Evolutionary conservation across 2,113 vertebrate genomes (phyloP).

Genomic region (Axis porcinus): DNA sequence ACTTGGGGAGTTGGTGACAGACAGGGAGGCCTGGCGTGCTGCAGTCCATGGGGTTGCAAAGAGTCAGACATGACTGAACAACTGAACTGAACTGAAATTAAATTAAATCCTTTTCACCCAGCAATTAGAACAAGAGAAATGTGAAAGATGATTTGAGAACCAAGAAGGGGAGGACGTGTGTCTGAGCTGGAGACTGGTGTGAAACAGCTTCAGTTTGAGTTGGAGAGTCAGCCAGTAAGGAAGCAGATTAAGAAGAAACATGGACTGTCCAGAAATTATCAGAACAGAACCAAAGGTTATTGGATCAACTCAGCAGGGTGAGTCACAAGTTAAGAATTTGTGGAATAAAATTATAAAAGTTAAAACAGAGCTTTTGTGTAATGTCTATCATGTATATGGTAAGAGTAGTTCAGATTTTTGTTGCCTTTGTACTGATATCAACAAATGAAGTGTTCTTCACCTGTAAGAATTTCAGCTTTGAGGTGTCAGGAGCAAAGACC

Average conservation of each 20-base stretch:
- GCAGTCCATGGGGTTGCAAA: background rate
- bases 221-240: conserved; percentile 95
- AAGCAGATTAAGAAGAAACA: conserved; percentile 91
- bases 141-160: conserved; percentile 93
- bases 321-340: conserved; percentile 70
- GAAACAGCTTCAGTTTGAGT: conserved; percentile 92
- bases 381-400: background rate
- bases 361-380: background rate
- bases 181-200: conserved; percentile 95
- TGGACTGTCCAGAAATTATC: conserved; percentile 92
- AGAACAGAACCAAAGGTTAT: conserved; percentile 96
- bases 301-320: conserved; percentile 97
- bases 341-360: background rate
- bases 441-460: background rate
- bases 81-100: background rate
- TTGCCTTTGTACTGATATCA: background rate
- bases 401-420: background rate
- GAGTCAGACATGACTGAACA: background rate
- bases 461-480: background rate
- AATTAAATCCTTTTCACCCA: conserved; percentile 66
- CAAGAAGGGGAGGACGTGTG: conserved; percentile 95
- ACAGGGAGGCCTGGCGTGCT: background rate
- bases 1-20: background rate
- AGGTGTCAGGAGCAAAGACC: background rate
- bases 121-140: conserved; percentile 98